Evolutionary conservation across 2,888 invertebrate species (phyloP).

Genomic region (Luffia ferchaultella): DNA sequence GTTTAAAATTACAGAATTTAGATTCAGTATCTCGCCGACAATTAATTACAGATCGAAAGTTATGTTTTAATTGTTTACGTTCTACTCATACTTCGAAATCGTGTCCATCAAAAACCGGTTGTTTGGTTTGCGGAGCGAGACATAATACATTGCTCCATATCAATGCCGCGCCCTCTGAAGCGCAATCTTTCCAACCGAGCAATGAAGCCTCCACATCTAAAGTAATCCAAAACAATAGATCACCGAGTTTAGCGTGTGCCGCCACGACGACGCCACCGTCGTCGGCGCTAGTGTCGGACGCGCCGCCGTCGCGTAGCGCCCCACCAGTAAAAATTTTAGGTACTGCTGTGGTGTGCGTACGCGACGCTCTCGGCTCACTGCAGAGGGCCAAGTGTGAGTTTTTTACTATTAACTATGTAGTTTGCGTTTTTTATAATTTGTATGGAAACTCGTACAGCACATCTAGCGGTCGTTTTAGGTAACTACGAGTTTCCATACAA

Average conservation of each 20-base stretch:
- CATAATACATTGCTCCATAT: conserved; percentile 8
- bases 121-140: not conserved
- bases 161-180: not conserved
- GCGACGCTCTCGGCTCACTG: not conserved
- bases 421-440: no score
- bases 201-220: not conserved
- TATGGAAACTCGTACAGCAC: no score
- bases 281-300: not conserved
- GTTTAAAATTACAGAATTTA: not conserved
- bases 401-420: no score
- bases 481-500: no score
- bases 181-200: not conserved
- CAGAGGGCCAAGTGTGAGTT: no score
- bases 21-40: not conserved
- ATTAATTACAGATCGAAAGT: not conserved
- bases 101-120: conserved; percentile 1
- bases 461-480: no score
- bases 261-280: not conserved
- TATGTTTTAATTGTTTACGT: not conserved
- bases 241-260: not conserved
- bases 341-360: not conserved
- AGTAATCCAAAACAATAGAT: not conserved
- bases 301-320: not conserved
- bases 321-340: not conserved
- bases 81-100: not conserved